phyloP scores from a whole-genome alignment of 2,888 invertebrate species.

The Melangyna quadrimaculata region DNA sequence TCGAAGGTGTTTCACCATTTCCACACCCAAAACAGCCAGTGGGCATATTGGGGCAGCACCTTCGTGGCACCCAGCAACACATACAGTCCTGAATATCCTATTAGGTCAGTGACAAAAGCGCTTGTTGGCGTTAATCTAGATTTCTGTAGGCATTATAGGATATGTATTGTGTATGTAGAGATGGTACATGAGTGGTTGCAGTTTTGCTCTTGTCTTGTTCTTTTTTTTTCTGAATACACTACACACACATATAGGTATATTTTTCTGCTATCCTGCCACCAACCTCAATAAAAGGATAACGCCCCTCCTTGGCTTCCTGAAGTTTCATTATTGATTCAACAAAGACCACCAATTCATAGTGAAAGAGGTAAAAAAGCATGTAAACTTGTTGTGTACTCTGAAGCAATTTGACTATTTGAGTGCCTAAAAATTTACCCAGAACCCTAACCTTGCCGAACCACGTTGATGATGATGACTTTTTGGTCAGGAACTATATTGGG shows the following conservation, averaged over 20 bases:
- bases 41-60: slow-evolving; percentile 27
- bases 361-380: background rate
- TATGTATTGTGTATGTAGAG: background rate
- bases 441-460: slow-evolving; percentile 33
- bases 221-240: background rate
- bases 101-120: slow-evolving; percentile 67
- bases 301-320: background rate
- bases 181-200: background rate
- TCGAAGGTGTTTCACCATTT: slow-evolving; percentile 43
- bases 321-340: slow-evolving; percentile 67
- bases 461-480: slow-evolving; percentile 58
- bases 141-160: slow-evolving; percentile 63
- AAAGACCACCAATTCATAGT: slow-evolving; percentile 37
- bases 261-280: slow-evolving; percentile 1
- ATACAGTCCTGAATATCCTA: slow-evolving; percentile 57
- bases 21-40: slow-evolving; percentile 15
- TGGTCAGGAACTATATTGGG: slow-evolving; percentile 8
- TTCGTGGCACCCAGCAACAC: slow-evolving; percentile 29
- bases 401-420: slow-evolving; percentile 28
- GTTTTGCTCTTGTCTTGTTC: background rate
- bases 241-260: background rate
- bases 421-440: slow-evolving; percentile 34
- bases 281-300: slow-evolving; percentile 24
- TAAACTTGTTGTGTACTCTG: background rate
- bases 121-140: slow-evolving; percentile 69